Percentiles rank a stretch among this genome's conserved stretches.
phyloP scores from a whole-genome alignment of 2,113 vertebrate species.

The Brevimyrus niger region DNA sequence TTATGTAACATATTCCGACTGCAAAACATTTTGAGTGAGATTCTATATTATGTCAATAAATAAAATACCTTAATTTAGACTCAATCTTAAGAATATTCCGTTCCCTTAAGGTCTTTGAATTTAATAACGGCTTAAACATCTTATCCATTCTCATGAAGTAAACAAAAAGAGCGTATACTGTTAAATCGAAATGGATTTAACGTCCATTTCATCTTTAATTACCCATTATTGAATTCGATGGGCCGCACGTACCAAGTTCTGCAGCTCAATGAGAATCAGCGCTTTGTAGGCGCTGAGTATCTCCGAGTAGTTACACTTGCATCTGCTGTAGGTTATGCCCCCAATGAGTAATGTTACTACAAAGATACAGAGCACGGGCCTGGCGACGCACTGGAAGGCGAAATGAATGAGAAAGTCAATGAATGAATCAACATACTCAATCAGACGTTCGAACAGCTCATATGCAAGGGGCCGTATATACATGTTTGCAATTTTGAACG shows the following conservation, averaged over 20 bases:
- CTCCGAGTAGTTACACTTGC: slow-evolving; percentile 51
- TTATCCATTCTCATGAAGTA: background rate
- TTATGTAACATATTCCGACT: background rate
- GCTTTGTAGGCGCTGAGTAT: slow-evolving; percentile 53
- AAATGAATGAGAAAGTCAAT: background rate
- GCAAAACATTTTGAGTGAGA: background rate
- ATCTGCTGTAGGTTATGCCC: slow-evolving; percentile 37
- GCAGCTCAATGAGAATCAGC: slow-evolving; percentile 52
- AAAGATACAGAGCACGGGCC: slow-evolving; percentile 48
- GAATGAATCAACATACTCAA: background rate
- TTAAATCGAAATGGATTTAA: background rate
- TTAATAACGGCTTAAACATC: background rate
- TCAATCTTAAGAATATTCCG: background rate
- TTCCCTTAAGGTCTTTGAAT: background rate
- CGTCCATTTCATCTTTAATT: background rate
- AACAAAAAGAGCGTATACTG: background rate
- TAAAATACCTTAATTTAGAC: background rate
- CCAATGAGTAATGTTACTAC: slow-evolving; percentile 49
- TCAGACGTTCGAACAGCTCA: background rate
- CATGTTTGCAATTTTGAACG: background rate
- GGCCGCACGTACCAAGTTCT: slow-evolving; percentile 47
- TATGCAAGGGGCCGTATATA: background rate
- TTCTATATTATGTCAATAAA: background rate
- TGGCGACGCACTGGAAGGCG: slow-evolving; percentile 51
- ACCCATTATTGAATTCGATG: background rate